phyloP scores from a whole-genome alignment of 2,797 vertebrate species.

The Fundulus diaphanus region DNA sequence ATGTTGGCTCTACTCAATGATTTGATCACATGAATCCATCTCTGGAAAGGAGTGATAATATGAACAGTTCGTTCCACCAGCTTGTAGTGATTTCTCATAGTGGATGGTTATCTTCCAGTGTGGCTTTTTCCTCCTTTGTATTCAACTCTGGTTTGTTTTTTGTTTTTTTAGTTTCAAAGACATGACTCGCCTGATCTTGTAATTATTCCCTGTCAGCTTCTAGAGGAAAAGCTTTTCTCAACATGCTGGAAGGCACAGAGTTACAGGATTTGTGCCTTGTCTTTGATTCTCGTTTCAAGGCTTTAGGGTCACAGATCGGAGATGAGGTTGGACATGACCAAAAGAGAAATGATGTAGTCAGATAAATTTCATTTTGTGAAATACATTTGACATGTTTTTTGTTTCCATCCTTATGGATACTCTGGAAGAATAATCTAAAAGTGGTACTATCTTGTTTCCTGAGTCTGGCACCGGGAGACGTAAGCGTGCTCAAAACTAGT shows the following conservation, averaged over 20 bases:
- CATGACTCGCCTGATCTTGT: conserved; percentile 35
- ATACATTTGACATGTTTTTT: conserved; percentile 28
- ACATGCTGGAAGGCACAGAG: conserved; percentile 20
- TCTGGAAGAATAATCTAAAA: conserved; percentile 40
- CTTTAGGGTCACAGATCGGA: conserved; percentile 26
- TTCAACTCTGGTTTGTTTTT: not conserved
- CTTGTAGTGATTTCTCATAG: conserved; percentile 33
- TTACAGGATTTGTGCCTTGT: conserved; percentile 36
- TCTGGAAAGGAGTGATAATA: conserved; percentile 28
- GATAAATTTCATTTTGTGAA: conserved; percentile 41
- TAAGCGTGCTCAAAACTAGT: conserved; percentile 46
- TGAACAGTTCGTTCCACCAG: conserved; percentile 37
- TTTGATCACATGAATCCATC: conserved; percentile 32
- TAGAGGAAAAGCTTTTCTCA: conserved; percentile 18
- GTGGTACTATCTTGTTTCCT: conserved; percentile 64
- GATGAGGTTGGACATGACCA: conserved; percentile 16
- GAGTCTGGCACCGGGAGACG: conserved; percentile 59
- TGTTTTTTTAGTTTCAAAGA: conserved; percentile 30
- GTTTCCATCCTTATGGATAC: conserved; percentile 23
- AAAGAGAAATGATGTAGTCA: conserved; percentile 6
- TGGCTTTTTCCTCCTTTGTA: conserved; percentile 22
- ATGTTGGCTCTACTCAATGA: conserved; percentile 7
- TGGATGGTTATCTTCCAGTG: conserved; percentile 40
- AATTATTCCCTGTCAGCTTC: conserved; percentile 45
- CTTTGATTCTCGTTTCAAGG: conserved; percentile 29